These are phyloP conservation scores for Agapostemon virescens DNA, from an alignment of 2,888 invertebrate species.

Conservation along the genomic window DNA sequence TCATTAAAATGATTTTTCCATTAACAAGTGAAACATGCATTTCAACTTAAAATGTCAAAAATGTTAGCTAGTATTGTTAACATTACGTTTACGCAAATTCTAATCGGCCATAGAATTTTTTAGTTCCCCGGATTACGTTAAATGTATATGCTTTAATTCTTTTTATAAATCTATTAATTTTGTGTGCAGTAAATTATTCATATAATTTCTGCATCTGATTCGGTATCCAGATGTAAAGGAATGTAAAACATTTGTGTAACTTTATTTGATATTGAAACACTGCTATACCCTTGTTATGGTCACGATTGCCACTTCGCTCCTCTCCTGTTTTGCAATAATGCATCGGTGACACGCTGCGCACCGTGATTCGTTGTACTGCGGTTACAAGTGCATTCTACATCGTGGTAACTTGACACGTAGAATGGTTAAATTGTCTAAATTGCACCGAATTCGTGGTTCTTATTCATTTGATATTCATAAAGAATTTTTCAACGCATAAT, in stretches of 20 bases:
- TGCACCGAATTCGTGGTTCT: conserved; percentile 34
- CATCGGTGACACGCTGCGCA: conserved; percentile 45
- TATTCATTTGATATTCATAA: conserved; percentile 14
- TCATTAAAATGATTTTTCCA: not conserved
- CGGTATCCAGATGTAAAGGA: not conserved
- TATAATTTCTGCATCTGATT: not conserved
- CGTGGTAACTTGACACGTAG: conserved; percentile 54
- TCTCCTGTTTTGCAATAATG: conserved; percentile 38
- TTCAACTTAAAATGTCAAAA: not conserved
- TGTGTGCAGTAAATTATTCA: not conserved
- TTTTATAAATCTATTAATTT: not conserved
- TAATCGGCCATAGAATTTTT: not conserved
- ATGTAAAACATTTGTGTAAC: conserved; percentile 9
- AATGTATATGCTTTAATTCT: not conserved
- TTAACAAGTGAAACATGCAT: not conserved
- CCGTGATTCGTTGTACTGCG: conserved; percentile 50
- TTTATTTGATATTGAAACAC: conserved; percentile 12
- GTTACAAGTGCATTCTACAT: conserved; percentile 49
- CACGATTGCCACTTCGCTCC: conserved; percentile 34
- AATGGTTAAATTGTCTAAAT: conserved; percentile 53
- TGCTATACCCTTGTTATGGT: conserved; percentile 19
- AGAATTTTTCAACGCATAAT: not conserved
- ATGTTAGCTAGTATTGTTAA: not conserved
- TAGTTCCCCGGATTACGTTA: not conserved
- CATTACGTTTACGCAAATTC: not conserved